Evolutionary conservation across 2,113 vertebrate genomes (phyloP).

Genomic region (Turnix velox): DNA sequence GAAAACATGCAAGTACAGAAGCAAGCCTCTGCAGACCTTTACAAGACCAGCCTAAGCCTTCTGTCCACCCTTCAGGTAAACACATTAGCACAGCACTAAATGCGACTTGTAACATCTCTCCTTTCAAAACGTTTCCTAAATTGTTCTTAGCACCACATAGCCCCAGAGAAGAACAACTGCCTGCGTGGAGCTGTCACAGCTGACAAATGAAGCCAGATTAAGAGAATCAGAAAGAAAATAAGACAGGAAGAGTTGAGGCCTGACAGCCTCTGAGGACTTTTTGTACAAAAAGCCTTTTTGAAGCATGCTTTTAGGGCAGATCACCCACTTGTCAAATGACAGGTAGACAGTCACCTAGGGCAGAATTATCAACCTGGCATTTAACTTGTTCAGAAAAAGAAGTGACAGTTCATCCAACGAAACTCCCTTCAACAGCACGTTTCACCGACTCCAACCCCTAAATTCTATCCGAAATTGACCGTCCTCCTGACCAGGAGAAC

Average conservation of each 20-base stretch:
- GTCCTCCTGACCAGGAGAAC: too few relatives aligned
- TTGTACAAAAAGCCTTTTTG: not conserved
- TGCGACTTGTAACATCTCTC: fast-evolving
- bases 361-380: fast-evolving
- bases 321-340: not conserved
- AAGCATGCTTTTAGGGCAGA: not conserved
- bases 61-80: not conserved
- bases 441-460: not conserved
- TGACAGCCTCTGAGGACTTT: fast-evolving
- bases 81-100: fast-evolving
- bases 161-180: too few relatives aligned
- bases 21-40: not conserved
- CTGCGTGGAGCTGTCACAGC: not conserved
- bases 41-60: not conserved
- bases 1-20: not conserved
- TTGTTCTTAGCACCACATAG: not conserved
- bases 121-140: not conserved
- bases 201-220: not conserved
- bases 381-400: not conserved
- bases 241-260: not conserved
- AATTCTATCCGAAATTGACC: not conserved
- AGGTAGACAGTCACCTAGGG: not conserved
- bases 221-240: not conserved
- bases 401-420: not conserved
- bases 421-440: too few relatives aligned